Evolutionary conservation across 2,113 vertebrate genomes (phyloP), one percentile per base, ranked within the genome.

Genomic region (Leptobrachium ailaonicum): DNA sequence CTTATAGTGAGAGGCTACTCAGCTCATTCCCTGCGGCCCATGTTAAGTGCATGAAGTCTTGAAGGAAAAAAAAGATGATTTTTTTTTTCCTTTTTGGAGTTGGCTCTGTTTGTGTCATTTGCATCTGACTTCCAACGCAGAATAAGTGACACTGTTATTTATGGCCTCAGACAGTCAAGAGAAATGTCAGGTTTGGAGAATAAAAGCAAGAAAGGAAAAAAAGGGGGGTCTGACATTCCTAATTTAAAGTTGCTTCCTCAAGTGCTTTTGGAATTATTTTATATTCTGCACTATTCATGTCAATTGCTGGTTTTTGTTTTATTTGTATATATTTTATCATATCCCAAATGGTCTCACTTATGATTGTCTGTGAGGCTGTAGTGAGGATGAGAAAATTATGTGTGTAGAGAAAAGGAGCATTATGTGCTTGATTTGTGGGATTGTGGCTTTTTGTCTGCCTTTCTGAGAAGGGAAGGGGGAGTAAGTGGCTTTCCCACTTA

Each of bases 141-240:
- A 81, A 81, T 75, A 81, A 64, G 56, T 75, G 79, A 45, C 71
- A 68, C n/a, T 32, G 54, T 81, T 69, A 81, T 81, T 81, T 81
- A 81, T 81, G 71, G 53, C 73, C 72, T 60, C n/a, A 69, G 68
- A 54, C 20, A 72, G 78, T 80, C 71, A 74, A 80, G 71, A 80
- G 71, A 81, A 81, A 74, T 81, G 79, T 81, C 79, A 81, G 79
- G 58, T 81, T 81, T 72, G 71, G 64, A 74, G 64, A 81, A 81
- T 81, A 81, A 81, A 45, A 74, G 63, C 66, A 56, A 72, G 53
- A 32, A 32, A 32, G 20, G 1, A 32, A 32, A 32, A 32, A 32
- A 32, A 32, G 20, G 20, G 20, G 20, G 20, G 20, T 32, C 20
- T 32, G 53, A 45, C 79, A 81, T 81, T 81, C 71, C 79, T 81